These are phyloP conservation scores for Hylaeus anthracinus DNA, from an alignment of 1,140 invertebrate genomes.

Conservation along the genomic window DNA sequence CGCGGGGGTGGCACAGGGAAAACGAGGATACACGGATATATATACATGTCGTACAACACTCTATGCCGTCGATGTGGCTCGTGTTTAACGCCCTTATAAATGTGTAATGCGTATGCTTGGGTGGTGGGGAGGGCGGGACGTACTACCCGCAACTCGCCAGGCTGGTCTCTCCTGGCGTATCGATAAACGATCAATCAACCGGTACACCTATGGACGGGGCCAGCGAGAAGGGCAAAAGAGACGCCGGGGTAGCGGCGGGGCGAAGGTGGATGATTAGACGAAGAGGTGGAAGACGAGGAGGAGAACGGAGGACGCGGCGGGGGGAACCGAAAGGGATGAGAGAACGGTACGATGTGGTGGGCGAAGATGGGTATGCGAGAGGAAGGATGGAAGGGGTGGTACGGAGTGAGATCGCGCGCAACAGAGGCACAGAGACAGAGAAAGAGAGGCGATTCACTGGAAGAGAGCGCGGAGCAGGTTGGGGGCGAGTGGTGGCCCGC, in stretches of 20 bases:
- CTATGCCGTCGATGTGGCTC: constrained; percentile 64
- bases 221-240: constrained; percentile 59
- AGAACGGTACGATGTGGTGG: constrained; percentile 55
- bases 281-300: constrained; percentile 58
- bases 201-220: constrained; percentile 70
- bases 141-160: constrained; percentile 61
- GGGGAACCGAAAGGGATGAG: constrained; percentile 54
- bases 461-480: constrained; percentile 46
- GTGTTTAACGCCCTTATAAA: constrained; percentile 75
- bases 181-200: constrained; percentile 79
- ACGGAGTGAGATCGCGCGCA: constrained; percentile 17
- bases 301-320: constrained; percentile 29
- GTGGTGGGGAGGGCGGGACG: constrained; percentile 49
- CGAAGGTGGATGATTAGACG: constrained; percentile 56
- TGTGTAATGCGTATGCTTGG: constrained; percentile 71
- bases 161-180: constrained; percentile 63
- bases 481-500: constrained; percentile 72
- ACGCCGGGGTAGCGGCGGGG: constrained; percentile 36
- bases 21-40: constrained; percentile 23
- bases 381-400: constrained; percentile 54
- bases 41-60: constrained; percentile 51
- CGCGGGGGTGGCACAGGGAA: constrained; percentile 39
- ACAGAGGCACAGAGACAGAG: constrained; percentile 47
- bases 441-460: constrained; percentile 45
- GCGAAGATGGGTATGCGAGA: constrained; percentile 69